phyloP scores from a whole-genome alignment of 2,888 invertebrate genomes.

The Cheilosia variabilis region DNA sequence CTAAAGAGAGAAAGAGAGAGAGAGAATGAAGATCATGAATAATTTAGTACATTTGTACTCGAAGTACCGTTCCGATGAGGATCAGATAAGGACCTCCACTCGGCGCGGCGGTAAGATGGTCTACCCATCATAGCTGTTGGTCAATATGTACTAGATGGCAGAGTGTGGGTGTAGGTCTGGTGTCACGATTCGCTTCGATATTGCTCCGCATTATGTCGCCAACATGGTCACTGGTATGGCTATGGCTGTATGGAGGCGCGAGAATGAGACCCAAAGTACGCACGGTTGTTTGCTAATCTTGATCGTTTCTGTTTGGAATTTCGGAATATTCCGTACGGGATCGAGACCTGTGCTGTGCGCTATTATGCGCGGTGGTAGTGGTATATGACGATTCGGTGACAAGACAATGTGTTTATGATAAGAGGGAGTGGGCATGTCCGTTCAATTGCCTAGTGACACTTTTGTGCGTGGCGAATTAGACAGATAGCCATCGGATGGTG shows the following conservation, averaged over 20 bases:
- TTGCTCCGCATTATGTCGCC: conserved; percentile 75
- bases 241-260: conserved; percentile 48
- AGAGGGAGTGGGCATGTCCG: conserved; percentile 65
- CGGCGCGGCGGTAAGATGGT: not conserved
- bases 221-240: conserved; percentile 58
- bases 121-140: conserved; percentile 10
- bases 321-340: conserved; percentile 58
- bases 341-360: conserved; percentile 18
- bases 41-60: conserved; percentile 75
- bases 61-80: conserved; percentile 73
- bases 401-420: conserved; percentile 73
- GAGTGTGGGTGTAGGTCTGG: conserved; percentile 62
- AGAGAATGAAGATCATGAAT: conserved; percentile 67
- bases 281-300: conserved; percentile 38
- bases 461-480: conserved; percentile 57
- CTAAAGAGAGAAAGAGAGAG: not conserved
- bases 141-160: conserved; percentile 29
- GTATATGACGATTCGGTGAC: conserved; percentile 47
- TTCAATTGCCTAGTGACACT: conserved; percentile 44
- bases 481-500: conserved; percentile 58
- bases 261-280: conserved; percentile 43
- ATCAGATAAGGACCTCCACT: conserved; percentile 70
- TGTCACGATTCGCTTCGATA: conserved; percentile 68
- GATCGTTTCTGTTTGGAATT: conserved; percentile 61
- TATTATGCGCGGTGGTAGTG: conserved; percentile 45